phyloP scores from a whole-genome alignment of 1,140 invertebrate species.

The Drosophila simulans region DNA sequence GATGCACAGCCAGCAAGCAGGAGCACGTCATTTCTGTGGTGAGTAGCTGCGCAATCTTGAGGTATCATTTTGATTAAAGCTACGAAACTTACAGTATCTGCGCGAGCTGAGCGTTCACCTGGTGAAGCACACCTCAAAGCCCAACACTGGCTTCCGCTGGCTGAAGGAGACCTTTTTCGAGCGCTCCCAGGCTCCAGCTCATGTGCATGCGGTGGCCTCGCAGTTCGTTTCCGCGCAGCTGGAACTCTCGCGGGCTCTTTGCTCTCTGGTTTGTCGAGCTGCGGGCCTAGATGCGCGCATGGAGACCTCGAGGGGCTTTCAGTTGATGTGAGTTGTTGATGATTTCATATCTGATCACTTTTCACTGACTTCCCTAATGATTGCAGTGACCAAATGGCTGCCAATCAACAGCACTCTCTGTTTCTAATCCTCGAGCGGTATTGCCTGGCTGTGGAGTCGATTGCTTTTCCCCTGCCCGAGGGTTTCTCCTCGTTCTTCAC shows the following conservation, averaged over 20 bases:
- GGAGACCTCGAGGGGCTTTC: slow-evolving; percentile 90
- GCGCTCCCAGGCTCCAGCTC: slow-evolving; percentile 87
- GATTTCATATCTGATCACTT: too few relatives aligned
- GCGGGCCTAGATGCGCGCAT: slow-evolving; percentile 88
- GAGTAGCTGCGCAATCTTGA: slow-evolving; percentile 55
- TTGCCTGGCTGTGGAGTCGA: slow-evolving; percentile 90
- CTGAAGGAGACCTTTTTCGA: slow-evolving; percentile 84
- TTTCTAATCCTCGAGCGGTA: slow-evolving; percentile 91
- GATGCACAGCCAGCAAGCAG: slow-evolving; percentile 93
- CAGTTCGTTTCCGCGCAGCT: slow-evolving; percentile 91
- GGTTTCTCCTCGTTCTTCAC: slow-evolving; percentile 95
- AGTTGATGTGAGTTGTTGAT: slow-evolving; percentile 88
- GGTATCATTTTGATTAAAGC: too few relatives aligned
- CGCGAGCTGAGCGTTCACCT: slow-evolving; percentile 93
- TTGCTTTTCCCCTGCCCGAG: slow-evolving; percentile 92
- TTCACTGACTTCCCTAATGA: background rate
- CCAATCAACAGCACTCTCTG: slow-evolving; percentile 88
- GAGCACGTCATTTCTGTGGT: slow-evolving; percentile 94
- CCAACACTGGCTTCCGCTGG: slow-evolving; percentile 83
- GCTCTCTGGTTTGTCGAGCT: slow-evolving; percentile 89
- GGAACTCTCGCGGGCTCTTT: slow-evolving; percentile 90
- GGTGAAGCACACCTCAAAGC: slow-evolving; percentile 88
- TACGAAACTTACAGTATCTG: slow-evolving; percentile 87
- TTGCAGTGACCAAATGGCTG: slow-evolving; percentile 90
- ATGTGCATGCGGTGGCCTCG: slow-evolving; percentile 92